phyloP scores from a whole-genome alignment of 2,888 invertebrate genomes.

The Lochmaea capreae region DNA sequence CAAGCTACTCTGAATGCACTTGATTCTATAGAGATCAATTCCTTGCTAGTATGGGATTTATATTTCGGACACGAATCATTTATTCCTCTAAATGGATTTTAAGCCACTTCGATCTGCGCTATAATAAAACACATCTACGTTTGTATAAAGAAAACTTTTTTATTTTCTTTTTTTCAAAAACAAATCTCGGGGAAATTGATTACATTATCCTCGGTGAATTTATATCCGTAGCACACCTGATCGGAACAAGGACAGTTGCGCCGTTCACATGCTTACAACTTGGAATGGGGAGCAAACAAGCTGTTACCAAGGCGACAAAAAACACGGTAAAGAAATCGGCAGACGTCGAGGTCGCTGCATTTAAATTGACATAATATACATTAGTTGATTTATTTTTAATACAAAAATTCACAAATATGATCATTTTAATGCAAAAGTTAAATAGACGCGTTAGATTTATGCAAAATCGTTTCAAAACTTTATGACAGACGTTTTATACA shows the following conservation, averaged over 20 bases:
- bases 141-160: background rate
- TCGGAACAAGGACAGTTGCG: slow-evolving; percentile 30
- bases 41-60: no score
- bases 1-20: no score
- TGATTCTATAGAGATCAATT: no score
- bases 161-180: background rate
- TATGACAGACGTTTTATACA: no score
- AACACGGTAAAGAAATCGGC: slow-evolving; percentile 9
- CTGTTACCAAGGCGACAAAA: slow-evolving; percentile 30
- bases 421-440: no score
- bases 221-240: slow-evolving; percentile 25
- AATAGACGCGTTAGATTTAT: no score
- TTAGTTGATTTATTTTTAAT: no score
- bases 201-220: slow-evolving; percentile 11
- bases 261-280: slow-evolving; percentile 33
- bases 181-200: slow-evolving; percentile 14
- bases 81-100: background rate
- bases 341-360: slow-evolving; percentile 1
- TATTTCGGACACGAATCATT: no score
- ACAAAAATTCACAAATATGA: no score
- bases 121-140: background rate
- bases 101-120: background rate
- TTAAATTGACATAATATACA: background rate
- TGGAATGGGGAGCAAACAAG: slow-evolving; percentile 24
- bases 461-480: no score